Percentiles rank a stretch among this genome's conserved stretches.
phyloP scores from a whole-genome alignment of 2,888 invertebrate species.

The Himalopsyche japonica region DNA sequence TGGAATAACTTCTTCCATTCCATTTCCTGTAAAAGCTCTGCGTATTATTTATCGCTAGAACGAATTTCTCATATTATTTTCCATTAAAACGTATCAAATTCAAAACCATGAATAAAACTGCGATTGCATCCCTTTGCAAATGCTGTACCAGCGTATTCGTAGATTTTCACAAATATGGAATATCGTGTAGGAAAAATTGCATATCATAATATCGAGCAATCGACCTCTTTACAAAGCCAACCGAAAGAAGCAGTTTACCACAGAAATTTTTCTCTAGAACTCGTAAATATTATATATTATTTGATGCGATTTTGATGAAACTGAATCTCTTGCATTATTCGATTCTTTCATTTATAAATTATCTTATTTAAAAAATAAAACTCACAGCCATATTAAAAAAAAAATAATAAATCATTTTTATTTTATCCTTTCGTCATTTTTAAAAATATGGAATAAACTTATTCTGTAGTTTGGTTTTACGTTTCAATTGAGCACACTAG shows the following conservation, averaged over 20 bases:
- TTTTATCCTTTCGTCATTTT: too few relatives aligned
- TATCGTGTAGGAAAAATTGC: neutral
- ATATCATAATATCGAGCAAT: neutral
- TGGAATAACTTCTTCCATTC: neutral
- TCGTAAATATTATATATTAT: too few relatives aligned
- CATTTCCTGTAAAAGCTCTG: neutral
- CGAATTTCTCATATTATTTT: neutral
- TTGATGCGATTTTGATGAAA: too few relatives aligned
- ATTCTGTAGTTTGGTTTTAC: too few relatives aligned
- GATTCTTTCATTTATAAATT: too few relatives aligned
- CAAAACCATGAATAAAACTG: neutral
- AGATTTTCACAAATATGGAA: neutral
- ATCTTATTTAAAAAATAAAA: too few relatives aligned
- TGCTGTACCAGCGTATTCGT: neutral
- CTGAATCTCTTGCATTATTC: too few relatives aligned
- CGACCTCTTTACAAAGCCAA: neutral
- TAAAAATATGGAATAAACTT: too few relatives aligned
- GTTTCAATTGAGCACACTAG: too few relatives aligned
- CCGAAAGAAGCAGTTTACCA: neutral
- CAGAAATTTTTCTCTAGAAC: too few relatives aligned
- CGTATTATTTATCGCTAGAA: neutral
- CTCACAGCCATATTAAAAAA: too few relatives aligned
- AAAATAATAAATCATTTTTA: too few relatives aligned
- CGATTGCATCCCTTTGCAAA: neutral
- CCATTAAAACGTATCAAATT: neutral